Conservation (phyloP, 2,113 vertebrate genomes). For the Lucifuga dentata region DNA sequence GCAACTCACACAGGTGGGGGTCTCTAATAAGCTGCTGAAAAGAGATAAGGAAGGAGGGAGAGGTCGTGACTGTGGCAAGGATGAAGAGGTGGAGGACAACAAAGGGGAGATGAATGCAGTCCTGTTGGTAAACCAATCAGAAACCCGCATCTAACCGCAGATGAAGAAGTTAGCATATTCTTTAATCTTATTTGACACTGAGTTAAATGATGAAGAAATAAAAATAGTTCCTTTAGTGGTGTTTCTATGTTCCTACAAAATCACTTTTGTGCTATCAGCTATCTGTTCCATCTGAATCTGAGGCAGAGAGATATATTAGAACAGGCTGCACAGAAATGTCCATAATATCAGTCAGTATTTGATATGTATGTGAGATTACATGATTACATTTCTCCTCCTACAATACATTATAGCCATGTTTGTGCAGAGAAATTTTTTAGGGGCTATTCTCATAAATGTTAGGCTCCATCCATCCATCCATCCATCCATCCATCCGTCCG, state of each 20-base stretch:
- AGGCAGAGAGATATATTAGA: background rate
- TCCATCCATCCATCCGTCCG: too few species aligned
- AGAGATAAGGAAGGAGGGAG: conserved; percentile 33
- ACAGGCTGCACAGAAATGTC: too few species aligned
- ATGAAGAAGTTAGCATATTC: too few species aligned
- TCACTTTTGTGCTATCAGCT: conserved; percentile 3
- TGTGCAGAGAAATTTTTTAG: conserved; percentile 38
- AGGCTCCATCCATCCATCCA: conserved; percentile 16
- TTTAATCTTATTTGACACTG: too few species aligned
- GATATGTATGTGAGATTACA: conserved; percentile 42
- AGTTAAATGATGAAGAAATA: background rate
- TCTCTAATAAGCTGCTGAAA: conserved; percentile 61
- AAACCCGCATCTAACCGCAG: too few species aligned
- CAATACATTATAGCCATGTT: conserved; percentile 28
- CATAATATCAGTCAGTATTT: conserved; percentile 42
- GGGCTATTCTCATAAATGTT: conserved; percentile 23
- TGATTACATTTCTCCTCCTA: conserved; percentile 37
- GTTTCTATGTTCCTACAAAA: conserved; percentile 15
- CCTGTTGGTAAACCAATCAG: background rate
- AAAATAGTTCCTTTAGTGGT: background rate
- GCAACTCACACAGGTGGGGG: conserved; percentile 58
- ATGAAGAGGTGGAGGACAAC: background rate
- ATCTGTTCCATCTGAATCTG: conserved; percentile 5
- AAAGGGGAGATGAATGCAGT: background rate
- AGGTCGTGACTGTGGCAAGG: conserved; percentile 41